Percentiles rank a stretch among this genome's conserved stretches.
These are phyloP conservation scores for Phoxinus dragarum DNA, from an alignment of 2,797 vertebrate genomes.

Conservation along the genomic window DNA sequence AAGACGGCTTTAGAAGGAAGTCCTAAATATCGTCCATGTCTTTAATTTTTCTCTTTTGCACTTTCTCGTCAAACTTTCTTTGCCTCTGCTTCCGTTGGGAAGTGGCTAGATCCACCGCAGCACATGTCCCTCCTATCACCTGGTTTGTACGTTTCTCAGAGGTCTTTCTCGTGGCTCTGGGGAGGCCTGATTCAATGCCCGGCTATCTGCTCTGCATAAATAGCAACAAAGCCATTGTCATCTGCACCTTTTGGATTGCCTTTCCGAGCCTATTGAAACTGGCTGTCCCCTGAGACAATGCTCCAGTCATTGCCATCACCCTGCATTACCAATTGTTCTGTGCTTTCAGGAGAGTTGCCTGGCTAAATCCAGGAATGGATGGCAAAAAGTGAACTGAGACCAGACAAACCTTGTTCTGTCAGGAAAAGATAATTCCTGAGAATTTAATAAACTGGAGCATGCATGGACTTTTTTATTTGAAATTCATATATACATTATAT, in stretches of 20 bases:
- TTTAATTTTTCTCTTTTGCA: background rate
- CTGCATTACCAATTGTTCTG: constrained; percentile 82
- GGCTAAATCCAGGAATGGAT: constrained; percentile 60
- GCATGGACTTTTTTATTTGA: background rate
- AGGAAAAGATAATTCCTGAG: constrained; percentile 45
- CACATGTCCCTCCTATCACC: constrained; percentile 48
- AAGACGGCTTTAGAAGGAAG: background rate
- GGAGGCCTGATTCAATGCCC: constrained; percentile 74
- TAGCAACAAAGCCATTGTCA: constrained; percentile 81
- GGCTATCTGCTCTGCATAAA: constrained; percentile 77
- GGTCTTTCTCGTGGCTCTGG: constrained; percentile 66
- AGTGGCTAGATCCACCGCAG: constrained; percentile 8
- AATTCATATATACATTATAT: background rate
- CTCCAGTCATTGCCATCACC: constrained; percentile 81
- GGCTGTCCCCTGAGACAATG: constrained; percentile 81
- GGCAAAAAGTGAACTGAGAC: constrained; percentile 43
- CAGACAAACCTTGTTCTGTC: constrained; percentile 48
- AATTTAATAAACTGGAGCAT: constrained; percentile 30
- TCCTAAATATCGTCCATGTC: background rate
- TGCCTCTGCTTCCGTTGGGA: constrained; percentile 34
- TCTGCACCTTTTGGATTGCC: constrained; percentile 83
- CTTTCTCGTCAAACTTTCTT: constrained; percentile 22
- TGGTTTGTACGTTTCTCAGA: constrained; percentile 62
- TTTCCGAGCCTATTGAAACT: constrained; percentile 83
- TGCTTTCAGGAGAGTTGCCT: constrained; percentile 83